Percentiles rank a stretch among this genome's conserved stretches.
These are phyloP conservation scores for Cryptotermes secundus DNA, from an alignment of 1,140 invertebrate species.

Conservation along the genomic window DNA sequence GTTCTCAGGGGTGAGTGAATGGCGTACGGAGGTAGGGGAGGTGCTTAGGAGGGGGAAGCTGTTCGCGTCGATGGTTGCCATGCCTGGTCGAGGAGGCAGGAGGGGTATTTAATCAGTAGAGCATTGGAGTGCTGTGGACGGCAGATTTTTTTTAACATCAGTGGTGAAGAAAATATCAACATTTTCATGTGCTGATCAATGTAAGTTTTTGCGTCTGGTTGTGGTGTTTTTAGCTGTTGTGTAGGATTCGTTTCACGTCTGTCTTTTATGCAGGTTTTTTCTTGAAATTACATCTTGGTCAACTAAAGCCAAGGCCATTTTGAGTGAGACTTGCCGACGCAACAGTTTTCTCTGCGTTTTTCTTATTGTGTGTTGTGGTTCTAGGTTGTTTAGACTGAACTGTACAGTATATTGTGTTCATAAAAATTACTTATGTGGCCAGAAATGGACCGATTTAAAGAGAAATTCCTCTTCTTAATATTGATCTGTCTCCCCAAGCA, in stretches of 20 bases:
- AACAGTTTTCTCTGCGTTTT: neutral
- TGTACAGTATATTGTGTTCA: neutral
- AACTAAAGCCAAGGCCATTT: neutral
- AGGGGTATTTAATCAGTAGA: neutral
- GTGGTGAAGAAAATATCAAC: neutral
- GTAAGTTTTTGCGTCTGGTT: neutral
- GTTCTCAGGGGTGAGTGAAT: neutral
- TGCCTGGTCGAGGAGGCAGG: neutral
- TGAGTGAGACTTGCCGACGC: neutral
- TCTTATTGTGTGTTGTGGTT: neutral
- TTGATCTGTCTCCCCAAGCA: neutral
- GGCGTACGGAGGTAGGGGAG: neutral
- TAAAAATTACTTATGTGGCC: neutral
- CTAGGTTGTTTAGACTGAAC: neutral
- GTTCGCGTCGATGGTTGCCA: neutral
- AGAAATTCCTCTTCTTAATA: neutral
- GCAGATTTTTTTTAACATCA: neutral
- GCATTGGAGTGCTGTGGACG: neutral
- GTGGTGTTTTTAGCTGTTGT: neutral
- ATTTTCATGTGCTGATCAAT: neutral
- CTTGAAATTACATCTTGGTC: neutral
- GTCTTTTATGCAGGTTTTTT: neutral
- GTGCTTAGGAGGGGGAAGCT: neutral
- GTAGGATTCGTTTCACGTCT: neutral
- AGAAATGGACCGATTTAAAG: neutral